Conservation (phyloP, 2,113 vertebrate species). For the Istiophorus platypterus region DNA sequence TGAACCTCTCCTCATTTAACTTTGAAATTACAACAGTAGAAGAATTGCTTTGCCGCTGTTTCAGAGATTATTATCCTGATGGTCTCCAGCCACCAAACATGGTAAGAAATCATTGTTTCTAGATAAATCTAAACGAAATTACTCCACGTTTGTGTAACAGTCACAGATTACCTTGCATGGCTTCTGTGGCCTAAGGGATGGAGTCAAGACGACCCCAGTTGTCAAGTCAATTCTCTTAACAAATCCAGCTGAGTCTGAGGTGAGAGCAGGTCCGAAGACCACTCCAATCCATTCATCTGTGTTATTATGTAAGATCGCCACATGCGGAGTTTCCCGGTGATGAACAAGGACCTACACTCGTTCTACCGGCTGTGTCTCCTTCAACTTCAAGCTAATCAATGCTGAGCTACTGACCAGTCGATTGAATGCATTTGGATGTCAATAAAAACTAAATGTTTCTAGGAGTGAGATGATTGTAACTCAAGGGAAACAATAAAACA, state of each 20-base stretch:
- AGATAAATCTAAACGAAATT: conserved; percentile 24
- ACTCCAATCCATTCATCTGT: neutral
- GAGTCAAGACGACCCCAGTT: conserved; percentile 25
- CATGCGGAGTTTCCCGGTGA: neutral
- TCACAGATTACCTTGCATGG: conserved; percentile 9
- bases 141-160: conserved; percentile 37
- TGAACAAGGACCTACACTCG: neutral
- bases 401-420: neutral
- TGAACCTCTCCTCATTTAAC: conserved; percentile 22
- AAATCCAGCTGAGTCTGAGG: conserved; percentile 8
- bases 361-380: neutral
- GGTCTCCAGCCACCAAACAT: conserved; percentile 21
- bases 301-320: neutral
- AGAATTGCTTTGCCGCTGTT: conserved; percentile 27
- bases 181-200: conserved; percentile 13
- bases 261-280: neutral
- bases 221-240: conserved; percentile 23
- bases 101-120: conserved; percentile 11
- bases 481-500: neutral
- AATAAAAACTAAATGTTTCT: neutral
- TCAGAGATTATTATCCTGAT: conserved; percentile 17
- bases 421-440: neutral
- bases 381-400: neutral
- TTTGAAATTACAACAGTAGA: conserved; percentile 38
- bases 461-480: neutral